Percentiles rank a stretch among this genome's conserved stretches.
Conservation (phyloP, 2,888 invertebrate genomes). For the Mimumesa dahlbomi region DNA sequence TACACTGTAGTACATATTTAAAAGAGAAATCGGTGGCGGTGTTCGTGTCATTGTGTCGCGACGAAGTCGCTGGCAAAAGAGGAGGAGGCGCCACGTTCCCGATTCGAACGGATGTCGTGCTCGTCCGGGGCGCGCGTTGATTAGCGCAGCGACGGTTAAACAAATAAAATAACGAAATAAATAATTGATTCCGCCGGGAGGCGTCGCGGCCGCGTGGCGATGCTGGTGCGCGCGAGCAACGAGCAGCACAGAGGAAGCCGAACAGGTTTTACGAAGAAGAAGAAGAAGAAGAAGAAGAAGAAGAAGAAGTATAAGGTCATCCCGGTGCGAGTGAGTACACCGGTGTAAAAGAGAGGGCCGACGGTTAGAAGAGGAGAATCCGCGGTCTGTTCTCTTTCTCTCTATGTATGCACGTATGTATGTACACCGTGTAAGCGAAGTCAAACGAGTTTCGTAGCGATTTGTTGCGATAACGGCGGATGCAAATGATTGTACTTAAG, state of each 20-base stretch:
- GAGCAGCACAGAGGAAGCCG: conserved; percentile 73
- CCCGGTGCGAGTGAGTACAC: conserved; percentile 64
- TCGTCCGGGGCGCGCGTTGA: conserved; percentile 60
- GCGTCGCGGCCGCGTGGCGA: conserved; percentile 65
- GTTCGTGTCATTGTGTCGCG: neutral
- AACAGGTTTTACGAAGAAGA: conserved; percentile 77
- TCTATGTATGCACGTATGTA: no score
- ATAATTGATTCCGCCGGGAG: conserved; percentile 79
- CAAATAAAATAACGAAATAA: conserved; percentile 79
- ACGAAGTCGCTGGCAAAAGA: no score
- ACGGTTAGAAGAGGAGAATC: no score
- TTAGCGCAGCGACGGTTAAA: conserved; percentile 70
- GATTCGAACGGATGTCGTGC: conserved; percentile 41
- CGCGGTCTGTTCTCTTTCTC: conserved; percentile 5
- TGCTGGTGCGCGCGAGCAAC: no score
- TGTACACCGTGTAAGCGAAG: conserved; percentile 20
- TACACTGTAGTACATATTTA: no score
- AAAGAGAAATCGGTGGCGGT: neutral
- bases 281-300: no score
- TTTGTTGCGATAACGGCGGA: conserved; percentile 60
- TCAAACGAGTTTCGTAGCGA: conserved; percentile 58
- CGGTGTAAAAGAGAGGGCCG: conserved; percentile 22
- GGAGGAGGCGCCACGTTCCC: conserved; percentile 12
- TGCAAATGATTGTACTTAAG: conserved; percentile 61
- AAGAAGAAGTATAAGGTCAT: conserved; percentile 78